Evolutionary conservation across 2,797 vertebrate species (phyloP), one percentile per base, ranked within the genome.

Genomic region (Caiman crocodilus): DNA sequence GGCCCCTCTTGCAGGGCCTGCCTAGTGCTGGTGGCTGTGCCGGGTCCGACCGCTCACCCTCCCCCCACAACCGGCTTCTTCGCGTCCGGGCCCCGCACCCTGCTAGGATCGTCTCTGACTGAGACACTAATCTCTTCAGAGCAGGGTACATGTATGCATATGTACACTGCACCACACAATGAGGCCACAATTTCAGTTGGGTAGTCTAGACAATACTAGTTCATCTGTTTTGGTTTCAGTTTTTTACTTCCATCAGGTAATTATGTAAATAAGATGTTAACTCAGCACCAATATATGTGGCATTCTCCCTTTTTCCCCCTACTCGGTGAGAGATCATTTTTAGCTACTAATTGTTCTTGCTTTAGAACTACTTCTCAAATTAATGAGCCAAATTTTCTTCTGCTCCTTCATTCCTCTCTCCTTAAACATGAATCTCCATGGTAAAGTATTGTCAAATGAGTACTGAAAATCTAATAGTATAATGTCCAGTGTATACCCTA

Each of bases 371-470:
- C 84, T 90, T 91, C 89, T 94, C 87, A 92, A 83, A 82, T 86
- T 96, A 93, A 93, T 92, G 90, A 96, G 76, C 4, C 23, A 94
- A 86, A 30, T 90, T 91, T 89, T 82, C 82, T 93, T 84, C 92
- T 94, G 64, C 88, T 93, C 79, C 82, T 91, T 92, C 61, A 93
- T 85, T 94, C 94, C 90, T 74, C 87, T 94, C 80, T 92, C 76
- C 89, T 90, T 85, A 76, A 84, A 78, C 84, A 93, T 94, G 95
- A 94, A 96, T 96, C 95, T 96, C 84, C 91, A 84, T 63, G 35
- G 82, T 84, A 91, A 93, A 95, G 90, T 88, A 85, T 26, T 94
- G 88, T 94, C 82, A 91, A 95, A 94, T 93, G 87, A 91, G 73
- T 95, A 58, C 76, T 85, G 50, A 95, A 95, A 94, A 94, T 64